phyloP scores from a whole-genome alignment of 2,797 vertebrate genomes.

The Anolis apletophallus region DNA sequence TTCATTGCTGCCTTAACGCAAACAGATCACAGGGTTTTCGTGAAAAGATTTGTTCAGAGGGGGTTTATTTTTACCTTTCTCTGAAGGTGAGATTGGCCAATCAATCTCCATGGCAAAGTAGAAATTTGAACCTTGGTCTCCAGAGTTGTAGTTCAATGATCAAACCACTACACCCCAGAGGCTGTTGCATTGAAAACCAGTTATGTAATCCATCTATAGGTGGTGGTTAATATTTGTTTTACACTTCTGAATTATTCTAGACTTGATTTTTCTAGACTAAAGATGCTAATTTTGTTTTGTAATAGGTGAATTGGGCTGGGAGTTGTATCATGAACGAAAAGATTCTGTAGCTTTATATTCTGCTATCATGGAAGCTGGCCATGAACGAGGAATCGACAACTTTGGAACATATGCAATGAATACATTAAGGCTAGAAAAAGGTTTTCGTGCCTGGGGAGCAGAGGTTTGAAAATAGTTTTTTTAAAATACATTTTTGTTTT shows the following conservation, averaged over 20 bases:
- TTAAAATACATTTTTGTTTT: not conserved
- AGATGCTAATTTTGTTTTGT: constrained; percentile 30
- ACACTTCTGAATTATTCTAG: constrained; percentile 16
- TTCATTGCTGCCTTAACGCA: no score
- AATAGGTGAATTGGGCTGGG: constrained; percentile 97
- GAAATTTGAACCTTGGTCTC: no score
- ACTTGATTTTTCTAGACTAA: constrained; percentile 9
- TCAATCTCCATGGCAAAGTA: no score
- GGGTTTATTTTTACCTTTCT: no score
- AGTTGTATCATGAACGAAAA: constrained; percentile 90
- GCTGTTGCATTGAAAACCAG: not conserved
- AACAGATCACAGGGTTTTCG: no score
- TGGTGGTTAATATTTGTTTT: not conserved
- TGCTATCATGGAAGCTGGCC: constrained; percentile 89
- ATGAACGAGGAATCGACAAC: constrained; percentile 90
- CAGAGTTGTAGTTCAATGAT: no score
- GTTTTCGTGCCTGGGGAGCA: constrained; percentile 95
- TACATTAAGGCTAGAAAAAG: constrained; percentile 92
- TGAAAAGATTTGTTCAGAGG: no score
- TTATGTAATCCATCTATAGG: not conserved
- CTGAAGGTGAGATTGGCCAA: no score
- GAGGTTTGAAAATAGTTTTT: constrained; percentile 83
- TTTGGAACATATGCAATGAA: constrained; percentile 95
- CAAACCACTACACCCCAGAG: no score
- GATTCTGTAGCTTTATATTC: constrained; percentile 85